Conservation (phyloP, 2,888 invertebrate genomes). For the Acanthopleura granulata region DNA sequence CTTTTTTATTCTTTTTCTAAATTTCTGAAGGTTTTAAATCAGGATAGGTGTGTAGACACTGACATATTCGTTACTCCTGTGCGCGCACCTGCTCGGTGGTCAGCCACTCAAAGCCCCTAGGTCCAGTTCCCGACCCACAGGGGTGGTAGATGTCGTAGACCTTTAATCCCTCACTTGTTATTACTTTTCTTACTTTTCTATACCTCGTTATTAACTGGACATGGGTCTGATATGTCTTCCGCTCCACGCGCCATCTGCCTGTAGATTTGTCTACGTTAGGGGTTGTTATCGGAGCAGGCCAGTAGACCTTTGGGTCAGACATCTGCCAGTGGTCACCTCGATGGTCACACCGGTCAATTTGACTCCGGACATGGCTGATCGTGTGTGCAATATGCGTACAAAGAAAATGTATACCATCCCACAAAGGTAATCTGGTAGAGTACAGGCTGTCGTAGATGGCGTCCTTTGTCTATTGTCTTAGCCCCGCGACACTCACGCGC, state of each 20-base stretch:
- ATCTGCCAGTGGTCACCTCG: background rate
- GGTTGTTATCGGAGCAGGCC: background rate
- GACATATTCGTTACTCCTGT: background rate
- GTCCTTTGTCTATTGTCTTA: conserved; percentile 13
- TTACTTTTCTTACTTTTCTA: conserved; percentile 19
- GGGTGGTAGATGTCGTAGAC: conserved; percentile 18
- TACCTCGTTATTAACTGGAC: conserved; percentile 12
- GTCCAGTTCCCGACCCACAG: background rate
- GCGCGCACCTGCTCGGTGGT: background rate
- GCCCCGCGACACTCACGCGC: background rate
- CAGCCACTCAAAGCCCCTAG: background rate
- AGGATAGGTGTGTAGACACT: conserved; percentile 13
- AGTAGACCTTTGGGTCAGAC: background rate
- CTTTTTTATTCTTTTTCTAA: conserved; percentile 9
- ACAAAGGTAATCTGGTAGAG: background rate
- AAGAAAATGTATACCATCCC: conserved; percentile 15
- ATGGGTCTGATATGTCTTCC: background rate
- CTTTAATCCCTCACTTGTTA: conserved; percentile 13
- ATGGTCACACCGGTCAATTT: conserved; percentile 12
- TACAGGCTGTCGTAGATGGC: conserved; percentile 1
- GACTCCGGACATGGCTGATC: conserved; percentile 3
- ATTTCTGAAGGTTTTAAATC: conserved; percentile 9
- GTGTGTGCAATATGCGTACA: conserved; percentile 2
- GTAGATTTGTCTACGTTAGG: conserved; percentile 17
- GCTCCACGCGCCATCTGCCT: background rate